Percentiles rank a stretch among this genome's conserved stretches.
phyloP scores from a whole-genome alignment of 2,888 invertebrate genomes.

The Cantharis lateralis region DNA sequence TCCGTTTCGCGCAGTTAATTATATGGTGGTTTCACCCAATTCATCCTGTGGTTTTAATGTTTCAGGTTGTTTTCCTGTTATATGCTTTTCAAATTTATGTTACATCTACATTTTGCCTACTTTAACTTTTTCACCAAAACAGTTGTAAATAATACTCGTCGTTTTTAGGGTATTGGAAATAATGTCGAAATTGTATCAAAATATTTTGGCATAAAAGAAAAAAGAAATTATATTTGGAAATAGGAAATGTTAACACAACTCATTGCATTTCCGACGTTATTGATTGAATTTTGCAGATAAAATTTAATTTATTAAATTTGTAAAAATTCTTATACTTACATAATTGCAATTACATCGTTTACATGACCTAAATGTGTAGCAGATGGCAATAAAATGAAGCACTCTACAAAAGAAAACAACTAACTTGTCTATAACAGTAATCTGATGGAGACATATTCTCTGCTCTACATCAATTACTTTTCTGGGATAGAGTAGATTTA shows the following conservation, averaged over 20 bases:
- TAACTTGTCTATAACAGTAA: conserved; percentile 12
- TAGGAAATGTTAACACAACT: neutral
- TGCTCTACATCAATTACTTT: conserved; percentile 14
- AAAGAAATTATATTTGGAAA: neutral
- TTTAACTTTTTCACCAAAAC: neutral
- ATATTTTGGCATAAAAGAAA: neutral
- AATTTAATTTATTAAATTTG: neutral
- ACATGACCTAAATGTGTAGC: conserved; percentile 14
- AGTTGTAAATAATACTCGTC: neutral
- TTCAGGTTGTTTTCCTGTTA: neutral
- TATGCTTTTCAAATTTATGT: neutral
- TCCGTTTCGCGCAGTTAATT: neutral
- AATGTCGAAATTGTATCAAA: neutral
- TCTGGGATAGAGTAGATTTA: neutral
- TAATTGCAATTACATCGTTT: conserved; percentile 12
- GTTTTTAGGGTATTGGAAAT: neutral
- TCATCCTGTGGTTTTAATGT: neutral
- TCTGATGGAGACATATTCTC: conserved; percentile 14
- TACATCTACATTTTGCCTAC: neutral
- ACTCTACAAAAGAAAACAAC: conserved; percentile 16
- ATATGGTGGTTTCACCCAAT: neutral
- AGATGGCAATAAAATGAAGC: conserved; percentile 12
- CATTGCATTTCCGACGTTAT: no score
- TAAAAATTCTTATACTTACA: neutral
- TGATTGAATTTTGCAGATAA: neutral